Conservation (phyloP, 2,888 invertebrate genomes). For the Cantharis lateralis region DNA sequence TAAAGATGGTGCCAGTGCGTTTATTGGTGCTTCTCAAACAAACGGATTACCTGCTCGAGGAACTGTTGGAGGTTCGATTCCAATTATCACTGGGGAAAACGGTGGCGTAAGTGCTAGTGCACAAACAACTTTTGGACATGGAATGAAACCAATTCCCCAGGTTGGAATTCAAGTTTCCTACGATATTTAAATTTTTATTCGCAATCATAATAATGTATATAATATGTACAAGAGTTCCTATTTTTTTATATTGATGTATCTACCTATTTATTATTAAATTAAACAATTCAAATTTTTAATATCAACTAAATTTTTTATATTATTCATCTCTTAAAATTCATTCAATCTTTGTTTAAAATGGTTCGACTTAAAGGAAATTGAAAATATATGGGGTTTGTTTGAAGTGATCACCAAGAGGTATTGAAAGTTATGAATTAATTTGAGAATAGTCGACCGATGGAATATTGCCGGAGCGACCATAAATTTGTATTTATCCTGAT, state of each 20-base stretch:
- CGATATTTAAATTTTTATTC: not conserved
- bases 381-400: too few species aligned
- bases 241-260: not conserved
- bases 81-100: not conserved
- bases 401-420: too few species aligned
- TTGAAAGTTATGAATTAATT: too few species aligned
- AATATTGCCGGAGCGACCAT: too few species aligned
- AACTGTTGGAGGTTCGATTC: conserved; percentile 17
- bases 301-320: not conserved
- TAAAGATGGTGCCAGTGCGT: conserved; percentile 14
- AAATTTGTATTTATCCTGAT: too few species aligned
- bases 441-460: too few species aligned
- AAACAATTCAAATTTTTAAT: not conserved
- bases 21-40: conserved; percentile 8
- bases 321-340: too few species aligned
- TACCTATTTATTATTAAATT: not conserved
- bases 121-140: conserved; percentile 6
- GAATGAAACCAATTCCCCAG: not conserved
- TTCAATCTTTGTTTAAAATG: too few species aligned
- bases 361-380: too few species aligned
- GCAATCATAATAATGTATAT: not conserved
- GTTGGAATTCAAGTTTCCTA: conserved; percentile 8
- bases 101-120: not conserved
- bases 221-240: not conserved
- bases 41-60: conserved; percentile 9